These are phyloP conservation scores for Rhinichthys osculus DNA, from an alignment of 2,797 vertebrate genomes.

Conservation along the genomic window DNA sequence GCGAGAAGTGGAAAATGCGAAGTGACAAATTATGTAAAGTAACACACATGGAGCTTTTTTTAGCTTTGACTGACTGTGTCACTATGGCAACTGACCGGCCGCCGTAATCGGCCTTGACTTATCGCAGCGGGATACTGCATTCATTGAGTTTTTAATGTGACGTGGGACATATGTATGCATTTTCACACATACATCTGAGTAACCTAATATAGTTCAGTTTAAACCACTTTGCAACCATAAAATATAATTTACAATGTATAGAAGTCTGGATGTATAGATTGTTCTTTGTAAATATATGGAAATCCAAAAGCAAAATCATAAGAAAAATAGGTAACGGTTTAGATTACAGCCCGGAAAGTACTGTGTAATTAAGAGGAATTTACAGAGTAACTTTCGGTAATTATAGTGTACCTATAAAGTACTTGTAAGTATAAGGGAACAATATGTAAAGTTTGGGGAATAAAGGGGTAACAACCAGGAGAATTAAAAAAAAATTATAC, in stretches of 20 bases:
- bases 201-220: not conserved
- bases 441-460: too few species aligned
- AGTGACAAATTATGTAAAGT: slow-evolving; percentile 77
- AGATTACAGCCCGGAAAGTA: too few species aligned
- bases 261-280: not conserved
- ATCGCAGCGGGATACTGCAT: slow-evolving; percentile 51
- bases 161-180: not conserved
- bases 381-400: too few species aligned
- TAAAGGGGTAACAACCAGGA: too few species aligned
- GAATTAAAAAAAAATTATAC: too few species aligned
- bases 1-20: slow-evolving; percentile 69
- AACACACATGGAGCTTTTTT: slow-evolving; percentile 71
- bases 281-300: not conserved
- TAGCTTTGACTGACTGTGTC: slow-evolving; percentile 66
- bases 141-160: slow-evolving; percentile 38
- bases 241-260: not conserved
- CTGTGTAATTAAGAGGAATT: too few species aligned
- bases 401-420: too few species aligned
- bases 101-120: slow-evolving; percentile 63
- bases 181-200: not conserved
- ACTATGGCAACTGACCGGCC: slow-evolving; percentile 69
- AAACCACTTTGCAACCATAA: not conserved
- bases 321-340: too few species aligned
- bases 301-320: not conserved
- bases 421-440: too few species aligned